Conservation (phyloP, 2,113 vertebrate genomes). For the Apus apus region DNA sequence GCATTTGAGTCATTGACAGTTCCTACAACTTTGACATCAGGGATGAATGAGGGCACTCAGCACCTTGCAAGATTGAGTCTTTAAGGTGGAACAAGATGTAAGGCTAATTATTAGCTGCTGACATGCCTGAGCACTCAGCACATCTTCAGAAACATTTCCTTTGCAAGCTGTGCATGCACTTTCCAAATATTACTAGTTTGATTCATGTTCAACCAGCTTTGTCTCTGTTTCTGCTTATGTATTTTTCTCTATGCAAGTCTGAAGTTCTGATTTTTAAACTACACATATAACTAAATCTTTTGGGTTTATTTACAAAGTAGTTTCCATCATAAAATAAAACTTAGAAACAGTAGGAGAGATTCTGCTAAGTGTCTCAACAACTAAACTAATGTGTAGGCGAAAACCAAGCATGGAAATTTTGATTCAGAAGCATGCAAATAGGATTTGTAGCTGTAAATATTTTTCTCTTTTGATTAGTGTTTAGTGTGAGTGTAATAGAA, state of each 20-base stretch:
- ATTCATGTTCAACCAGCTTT: background rate
- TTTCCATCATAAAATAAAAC: background rate
- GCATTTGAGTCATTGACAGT: background rate
- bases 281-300: background rate
- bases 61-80: background rate
- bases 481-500: background rate
- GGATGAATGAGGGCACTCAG: background rate
- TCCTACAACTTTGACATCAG: background rate
- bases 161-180: background rate
- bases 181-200: background rate
- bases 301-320: background rate
- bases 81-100: background rate
- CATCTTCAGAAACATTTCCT: background rate
- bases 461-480: background rate
- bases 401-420: background rate
- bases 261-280: background rate
- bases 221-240: background rate
- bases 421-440: background rate
- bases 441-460: background rate
- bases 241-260: background rate
- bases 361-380: background rate
- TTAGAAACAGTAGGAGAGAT: background rate
- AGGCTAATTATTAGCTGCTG: background rate
- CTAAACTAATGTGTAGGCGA: background rate
- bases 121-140: background rate